A percentile compares a stretch with the other conserved stretches of the same genome.
Conservation (phyloP, 1,140 invertebrate species). For the Periplaneta americana region DNA sequence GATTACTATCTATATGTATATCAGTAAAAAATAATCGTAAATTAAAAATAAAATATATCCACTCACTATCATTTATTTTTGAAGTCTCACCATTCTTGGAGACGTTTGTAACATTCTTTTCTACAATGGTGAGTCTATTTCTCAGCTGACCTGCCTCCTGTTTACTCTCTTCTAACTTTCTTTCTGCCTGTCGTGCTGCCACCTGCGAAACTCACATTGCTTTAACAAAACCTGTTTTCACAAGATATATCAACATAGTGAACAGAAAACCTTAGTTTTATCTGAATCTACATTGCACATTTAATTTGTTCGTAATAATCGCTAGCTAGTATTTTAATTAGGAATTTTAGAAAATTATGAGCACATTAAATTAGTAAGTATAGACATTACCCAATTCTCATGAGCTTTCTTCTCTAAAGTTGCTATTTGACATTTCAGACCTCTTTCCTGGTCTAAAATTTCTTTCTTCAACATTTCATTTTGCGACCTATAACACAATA, state of each 20-base stretch:
- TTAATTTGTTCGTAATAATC: no score
- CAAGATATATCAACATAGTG: no score
- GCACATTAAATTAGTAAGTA: no score
- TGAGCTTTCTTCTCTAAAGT: slow-evolving; percentile 69
- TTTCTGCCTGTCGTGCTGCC: slow-evolving; percentile 62
- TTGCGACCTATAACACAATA: slow-evolving; percentile 49
- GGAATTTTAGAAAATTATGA: no score
- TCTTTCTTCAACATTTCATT: slow-evolving; percentile 69
- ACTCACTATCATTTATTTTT: slow-evolving; percentile 42
- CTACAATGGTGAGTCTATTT: slow-evolving; percentile 58
- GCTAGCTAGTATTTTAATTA: neutral
- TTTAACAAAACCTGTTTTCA: no score
- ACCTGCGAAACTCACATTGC: slow-evolving; percentile 37
- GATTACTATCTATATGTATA: no score
- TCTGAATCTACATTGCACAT: no score
- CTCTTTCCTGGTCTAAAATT: slow-evolving; percentile 71
- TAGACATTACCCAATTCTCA: slow-evolving; percentile 69
- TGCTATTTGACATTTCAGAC: slow-evolving; percentile 67
- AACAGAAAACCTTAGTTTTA: no score
- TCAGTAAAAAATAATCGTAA: neutral
- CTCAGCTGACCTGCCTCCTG: slow-evolving; percentile 66
- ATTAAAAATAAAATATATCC: neutral
- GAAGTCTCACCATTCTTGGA: slow-evolving; percentile 28
- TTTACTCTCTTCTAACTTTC: slow-evolving; percentile 68
- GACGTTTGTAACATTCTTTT: slow-evolving; percentile 43